Evolutionary conservation across 2,797 vertebrate species (phyloP).

Genomic region (Phyllotis vaccarum): DNA sequence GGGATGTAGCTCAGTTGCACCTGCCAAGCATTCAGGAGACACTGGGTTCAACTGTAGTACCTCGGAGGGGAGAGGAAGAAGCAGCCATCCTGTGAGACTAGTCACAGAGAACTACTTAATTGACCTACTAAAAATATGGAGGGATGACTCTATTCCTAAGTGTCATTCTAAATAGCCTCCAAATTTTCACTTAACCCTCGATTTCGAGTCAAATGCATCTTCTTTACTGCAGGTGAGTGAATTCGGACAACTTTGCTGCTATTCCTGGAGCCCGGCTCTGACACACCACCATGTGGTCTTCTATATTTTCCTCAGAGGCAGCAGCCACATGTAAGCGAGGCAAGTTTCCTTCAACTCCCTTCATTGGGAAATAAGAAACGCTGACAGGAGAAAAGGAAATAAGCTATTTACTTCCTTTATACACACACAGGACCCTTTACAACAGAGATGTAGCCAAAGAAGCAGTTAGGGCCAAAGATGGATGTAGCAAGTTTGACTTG

Average conservation of each 20-base stretch:
- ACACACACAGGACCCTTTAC: no score
- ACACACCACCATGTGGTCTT: accelerated
- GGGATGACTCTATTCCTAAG: neutral
- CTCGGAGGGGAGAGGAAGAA: no score
- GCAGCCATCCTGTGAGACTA: neutral
- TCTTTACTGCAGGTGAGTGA: neutral
- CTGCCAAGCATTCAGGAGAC: neutral
- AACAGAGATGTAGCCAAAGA: neutral
- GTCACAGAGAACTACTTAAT: neutral
- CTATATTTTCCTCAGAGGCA: neutral
- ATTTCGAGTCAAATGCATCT: neutral
- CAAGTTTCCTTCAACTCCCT: neutral
- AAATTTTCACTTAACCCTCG: neutral
- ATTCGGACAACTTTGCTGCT: accelerated
- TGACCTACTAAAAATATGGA: neutral
- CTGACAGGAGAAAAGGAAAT: neutral
- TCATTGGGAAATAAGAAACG: neutral
- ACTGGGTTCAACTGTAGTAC: neutral
- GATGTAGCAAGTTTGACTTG: neutral
- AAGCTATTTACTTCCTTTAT: neutral
- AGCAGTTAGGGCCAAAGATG: neutral
- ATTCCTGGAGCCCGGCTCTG: neutral
- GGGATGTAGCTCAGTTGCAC: neutral
- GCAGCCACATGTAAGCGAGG: neutral
- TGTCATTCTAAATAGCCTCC: neutral